A percentile compares a stretch with the other conserved stretches of the same genome.
Evolutionary conservation across 2,888 invertebrate genomes (phyloP).

Genomic region (Amphipyra berbera): DNA sequence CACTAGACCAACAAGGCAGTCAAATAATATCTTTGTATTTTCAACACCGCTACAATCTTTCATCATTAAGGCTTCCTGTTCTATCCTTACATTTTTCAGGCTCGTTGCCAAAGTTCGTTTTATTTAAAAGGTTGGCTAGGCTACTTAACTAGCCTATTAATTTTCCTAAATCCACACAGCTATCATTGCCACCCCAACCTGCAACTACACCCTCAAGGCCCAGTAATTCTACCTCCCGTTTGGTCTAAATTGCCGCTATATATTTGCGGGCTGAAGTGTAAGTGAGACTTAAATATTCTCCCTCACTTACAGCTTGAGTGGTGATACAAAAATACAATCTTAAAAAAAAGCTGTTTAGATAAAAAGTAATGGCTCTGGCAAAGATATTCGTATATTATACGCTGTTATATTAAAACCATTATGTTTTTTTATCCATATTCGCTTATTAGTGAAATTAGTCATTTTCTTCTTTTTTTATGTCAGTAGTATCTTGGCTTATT

Average conservation of each 20-base stretch:
- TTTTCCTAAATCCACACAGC: conserved; percentile 41
- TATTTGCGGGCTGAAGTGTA: conserved; percentile 77
- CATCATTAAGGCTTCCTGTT: neutral
- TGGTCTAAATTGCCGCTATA: conserved; percentile 78
- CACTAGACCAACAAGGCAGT: too few species aligned
- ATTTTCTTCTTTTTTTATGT: conserved; percentile 7
- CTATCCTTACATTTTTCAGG: conserved; percentile 16
- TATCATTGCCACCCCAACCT: conserved; percentile 40
- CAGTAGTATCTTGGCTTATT: conserved; percentile 1
- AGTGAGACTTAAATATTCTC: conserved; percentile 80
- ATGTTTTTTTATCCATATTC: neutral
- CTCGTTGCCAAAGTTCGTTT: conserved; percentile 20
- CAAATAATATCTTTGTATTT: too few species aligned
- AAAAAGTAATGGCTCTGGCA: conserved; percentile 14
- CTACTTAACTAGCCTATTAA: conserved; percentile 25
- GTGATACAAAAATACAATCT: conserved; percentile 64
- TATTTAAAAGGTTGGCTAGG: conserved; percentile 24
- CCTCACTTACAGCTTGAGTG: conserved; percentile 58
- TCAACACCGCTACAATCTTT: too few species aligned
- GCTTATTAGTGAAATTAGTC: conserved; percentile 10
- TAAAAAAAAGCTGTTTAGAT: conserved; percentile 35
- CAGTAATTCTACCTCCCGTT: conserved; percentile 66
- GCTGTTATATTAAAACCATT: conserved; percentile 15
- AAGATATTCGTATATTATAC: conserved; percentile 9
- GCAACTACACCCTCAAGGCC: conserved; percentile 58